Evolutionary conservation across 2,797 vertebrate genomes (phyloP), one percentile per base, ranked within the genome.

Genomic region (Silurus lanzhouensis): DNA sequence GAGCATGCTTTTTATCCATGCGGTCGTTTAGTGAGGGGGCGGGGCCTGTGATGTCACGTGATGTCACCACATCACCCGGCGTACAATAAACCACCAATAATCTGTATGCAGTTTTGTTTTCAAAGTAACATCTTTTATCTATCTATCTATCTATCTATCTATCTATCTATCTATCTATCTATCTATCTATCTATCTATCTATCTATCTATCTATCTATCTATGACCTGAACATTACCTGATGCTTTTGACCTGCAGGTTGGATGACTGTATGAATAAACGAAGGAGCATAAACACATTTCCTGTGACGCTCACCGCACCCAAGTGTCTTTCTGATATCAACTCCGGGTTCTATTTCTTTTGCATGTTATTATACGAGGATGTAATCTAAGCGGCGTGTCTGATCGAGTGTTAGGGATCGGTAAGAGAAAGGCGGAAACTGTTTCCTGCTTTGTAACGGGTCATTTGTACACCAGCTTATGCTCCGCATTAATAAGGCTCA

Each of bases 401-500:
- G 22, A 63, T 38, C 38, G 38, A 5, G 38, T 38, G 38, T 38
- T 27, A 66, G 27, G 19, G 13, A 5, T 1, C 61, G n/a, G 52
- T 52, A 52, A 25, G 44, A 81, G 58, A 71, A 66, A 27, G 38
- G 14, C 25, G 44, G 38, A 38, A 52, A 19, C 9, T 22, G 25
- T 70, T 68, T 82, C 6, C 48, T 48, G 61, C 77, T 46, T 48
- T 48, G 22, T 15, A 80, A 15, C 44, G 46, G 60, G 20, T 64
- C 1, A 5, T 80, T 66, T 80, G 38, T 27, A 19, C 78, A 55
- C 80, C 46, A 15, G 80, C 64, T 52, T 81, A 52, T 15, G 48
- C 46, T 70, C 66, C 48, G 15, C 64, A 82, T 82, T 82, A 55
- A 68, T 82, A 82, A 67, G 64, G 14, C 80, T 82, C 58, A 38